Evolutionary conservation across 1,140 invertebrate species (phyloP).

Genomic region (Varroa destructor): DNA sequence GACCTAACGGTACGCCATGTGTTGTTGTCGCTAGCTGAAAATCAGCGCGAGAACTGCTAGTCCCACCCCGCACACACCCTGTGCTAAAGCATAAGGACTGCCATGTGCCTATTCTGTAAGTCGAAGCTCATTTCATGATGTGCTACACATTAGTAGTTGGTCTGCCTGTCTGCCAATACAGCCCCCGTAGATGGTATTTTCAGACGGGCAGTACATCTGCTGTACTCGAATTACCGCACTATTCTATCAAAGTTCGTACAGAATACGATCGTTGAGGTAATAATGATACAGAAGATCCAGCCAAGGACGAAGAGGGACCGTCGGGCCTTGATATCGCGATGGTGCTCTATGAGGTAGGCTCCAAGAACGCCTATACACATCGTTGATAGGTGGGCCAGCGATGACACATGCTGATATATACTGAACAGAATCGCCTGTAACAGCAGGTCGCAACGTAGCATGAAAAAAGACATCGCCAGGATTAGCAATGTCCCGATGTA

Average conservation of each 20-base stretch:
- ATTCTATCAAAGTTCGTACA: not conserved
- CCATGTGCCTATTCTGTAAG: too few relatives aligned
- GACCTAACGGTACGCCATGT: too few relatives aligned
- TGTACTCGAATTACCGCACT: not conserved
- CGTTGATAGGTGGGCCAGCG: not conserved
- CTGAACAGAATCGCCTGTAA: not conserved
- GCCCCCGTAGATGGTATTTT: slow-evolving; percentile 3
- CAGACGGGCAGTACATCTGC: not conserved
- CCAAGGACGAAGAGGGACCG: not conserved
- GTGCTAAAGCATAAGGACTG: too few relatives aligned
- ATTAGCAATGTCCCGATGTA: not conserved
- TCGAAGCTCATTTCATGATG: too few relatives aligned
- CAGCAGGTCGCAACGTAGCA: not conserved
- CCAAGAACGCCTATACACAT: slow-evolving; percentile 1
- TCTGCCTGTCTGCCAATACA: too few relatives aligned
- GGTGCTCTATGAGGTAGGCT: slow-evolving; percentile 15
- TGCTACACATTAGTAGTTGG: too few relatives aligned
- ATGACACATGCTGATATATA: not conserved
- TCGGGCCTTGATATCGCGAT: not conserved
- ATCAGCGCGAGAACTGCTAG: too few relatives aligned
- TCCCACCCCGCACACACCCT: too few relatives aligned
- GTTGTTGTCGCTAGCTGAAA: too few relatives aligned
- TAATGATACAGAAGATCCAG: not conserved
- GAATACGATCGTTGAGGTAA: not conserved
- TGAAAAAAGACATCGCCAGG: not conserved